Evolutionary conservation across 2,797 vertebrate genomes (phyloP), one percentile per base, ranked within the genome.

Genomic region (Poecilia gillii): DNA sequence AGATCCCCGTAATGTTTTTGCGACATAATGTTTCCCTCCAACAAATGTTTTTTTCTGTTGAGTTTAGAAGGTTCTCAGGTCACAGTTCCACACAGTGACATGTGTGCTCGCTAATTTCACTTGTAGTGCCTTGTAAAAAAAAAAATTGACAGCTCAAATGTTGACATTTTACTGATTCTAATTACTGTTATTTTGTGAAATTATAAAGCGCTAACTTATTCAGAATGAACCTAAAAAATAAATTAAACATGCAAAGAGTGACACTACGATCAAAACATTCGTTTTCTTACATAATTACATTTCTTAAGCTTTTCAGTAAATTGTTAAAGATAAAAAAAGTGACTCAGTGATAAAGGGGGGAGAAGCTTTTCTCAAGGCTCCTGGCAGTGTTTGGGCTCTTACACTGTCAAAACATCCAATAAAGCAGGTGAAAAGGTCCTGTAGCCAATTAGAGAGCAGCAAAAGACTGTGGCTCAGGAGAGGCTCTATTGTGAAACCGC

Each of bases 381-480:
- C 82, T 77, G 84, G 79, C 71, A 64, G 75, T 81, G 75, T 88
- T 85, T 90, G 80, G 78, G 76, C 84, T 87, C 77, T 77, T 66
- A 73, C 72, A 74, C 79, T 90, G 90, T 91, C 91, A 90, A 91
- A 92, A 91, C 90, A 90, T 75, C 85, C 78, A 90, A 87, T 90
- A 85, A 93, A 89, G 84, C 74, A 88, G 90, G 89, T 92, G 88
- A 91, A 85, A 89, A 89, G 88, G 91, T 93, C 87, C 88, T 87
- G 82, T 81, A 85, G 87, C 88, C 92, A 93, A 94, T 93, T 93
- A 93, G 85, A 80, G 55, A 87, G 85, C 79, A 76, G 75, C 89
- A 92, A 92, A 91, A 84, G 72, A 81, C 82, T 75, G 31, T 49
- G 74, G 77, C 82, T 84, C 86, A n/a, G 79, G 76, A 86, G 87